Evolutionary conservation across 2,797 vertebrate genomes (phyloP), one percentile per base, ranked within the genome.

Genomic region (Tragopan temminckii): DNA sequence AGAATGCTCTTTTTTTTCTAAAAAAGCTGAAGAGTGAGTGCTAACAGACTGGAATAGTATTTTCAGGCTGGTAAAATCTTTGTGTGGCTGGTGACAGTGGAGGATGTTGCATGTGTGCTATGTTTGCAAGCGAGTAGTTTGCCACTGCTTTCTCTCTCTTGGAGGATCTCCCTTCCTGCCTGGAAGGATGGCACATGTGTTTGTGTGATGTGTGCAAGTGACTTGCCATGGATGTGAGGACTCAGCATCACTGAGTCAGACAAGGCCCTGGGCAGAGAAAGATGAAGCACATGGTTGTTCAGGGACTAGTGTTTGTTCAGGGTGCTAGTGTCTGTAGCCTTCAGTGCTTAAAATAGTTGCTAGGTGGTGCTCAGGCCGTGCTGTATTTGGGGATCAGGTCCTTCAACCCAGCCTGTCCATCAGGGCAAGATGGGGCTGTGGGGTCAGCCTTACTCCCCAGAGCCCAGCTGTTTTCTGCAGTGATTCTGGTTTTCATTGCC

Each of bases 141-240:
- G 13, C 38, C 21, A 79, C 24, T 64, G 7, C 31, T 2, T 0
- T 40, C 8, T 45, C 14, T 55, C 33, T 72, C 29, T 42, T 67
- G 43, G 75, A 94, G 58, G 25, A 33, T 59, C 42, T 71, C 11
- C 19, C 29, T n/a, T 78, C 10, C 27, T 83, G 29, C n/a, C 33
- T 24, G 35, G 50, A 64, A 93, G 29, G 23, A 71, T 0, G 2
- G 9, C 0, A 1, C 0, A 0, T 1, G 1, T 40, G 9, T 36
- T 88, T 3, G 2, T 79, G 21, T 36, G 40, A 52, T 4, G 1
- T 31, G n/a, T 79, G 52, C 29, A 29, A n/a, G 53, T 68, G 50
- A 16, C 19, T 55, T 50, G 35, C n/a, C 62, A 35, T 46, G 38
- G 15, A 40, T 62, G 19, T 53, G 70, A 90, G 11, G 11, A 50